These are phyloP conservation scores for Trichogramma dendrolimi DNA, from an alignment of 2,888 invertebrate species.

Conservation along the genomic window DNA sequence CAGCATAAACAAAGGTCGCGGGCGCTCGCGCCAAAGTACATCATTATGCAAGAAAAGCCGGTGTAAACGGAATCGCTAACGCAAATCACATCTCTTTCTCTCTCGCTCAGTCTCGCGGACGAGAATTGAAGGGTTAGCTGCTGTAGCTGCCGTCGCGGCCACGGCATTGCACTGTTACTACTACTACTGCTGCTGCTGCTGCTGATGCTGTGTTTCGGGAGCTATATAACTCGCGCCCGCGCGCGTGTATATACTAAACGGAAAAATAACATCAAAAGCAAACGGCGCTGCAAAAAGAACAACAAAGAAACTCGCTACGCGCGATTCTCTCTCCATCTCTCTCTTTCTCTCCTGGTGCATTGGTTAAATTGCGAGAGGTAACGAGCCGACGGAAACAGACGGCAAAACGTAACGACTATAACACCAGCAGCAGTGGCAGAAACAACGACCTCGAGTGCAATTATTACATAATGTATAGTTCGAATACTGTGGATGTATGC, in stretches of 20 bases:
- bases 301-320: slow-evolving; percentile 25
- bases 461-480: slow-evolving; percentile 47
- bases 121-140: too few species aligned
- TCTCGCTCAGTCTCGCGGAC: too few species aligned
- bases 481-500: slow-evolving; percentile 30
- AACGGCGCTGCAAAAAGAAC: slow-evolving; percentile 3
- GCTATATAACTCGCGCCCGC: too few species aligned
- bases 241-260: not conserved
- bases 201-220: too few species aligned
- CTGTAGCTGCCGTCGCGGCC: not conserved
- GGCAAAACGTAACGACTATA: slow-evolving; percentile 29
- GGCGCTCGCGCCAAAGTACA: slow-evolving; percentile 4
- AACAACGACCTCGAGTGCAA: slow-evolving; percentile 32
- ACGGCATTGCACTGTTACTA: slow-evolving; percentile 13
- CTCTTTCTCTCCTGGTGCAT: slow-evolving; percentile 9
- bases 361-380: slow-evolving; percentile 15
- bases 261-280: slow-evolving; percentile 18
- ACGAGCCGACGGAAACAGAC: slow-evolving; percentile 30
- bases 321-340: slow-evolving; percentile 13
- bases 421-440: too few species aligned
- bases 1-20: not conserved
- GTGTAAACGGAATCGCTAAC: slow-evolving; percentile 20
- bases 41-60: slow-evolving; percentile 16
- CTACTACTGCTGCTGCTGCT: not conserved
- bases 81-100: slow-evolving; percentile 8